These are phyloP conservation scores for Zoanthus sansibaricus DNA, from an alignment of 92 coral and sea anemone species.

Conservation along the genomic window DNA sequence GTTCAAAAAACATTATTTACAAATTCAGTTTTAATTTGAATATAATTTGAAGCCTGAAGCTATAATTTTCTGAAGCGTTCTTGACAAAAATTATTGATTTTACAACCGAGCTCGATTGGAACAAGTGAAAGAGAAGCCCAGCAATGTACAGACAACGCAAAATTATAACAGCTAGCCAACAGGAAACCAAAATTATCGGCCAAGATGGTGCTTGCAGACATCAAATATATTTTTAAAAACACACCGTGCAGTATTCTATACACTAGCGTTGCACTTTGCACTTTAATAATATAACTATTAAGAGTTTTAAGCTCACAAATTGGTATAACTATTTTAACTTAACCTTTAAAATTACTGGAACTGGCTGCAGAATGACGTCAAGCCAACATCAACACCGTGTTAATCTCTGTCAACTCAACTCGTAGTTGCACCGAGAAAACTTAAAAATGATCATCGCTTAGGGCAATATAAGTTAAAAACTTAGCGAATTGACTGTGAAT, in stretches of 20 bases:
- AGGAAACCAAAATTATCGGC: not conserved
- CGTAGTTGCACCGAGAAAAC: not conserved
- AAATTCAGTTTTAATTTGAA: not conserved
- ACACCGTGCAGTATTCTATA: not conserved
- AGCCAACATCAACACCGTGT: not conserved
- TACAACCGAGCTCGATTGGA: not conserved
- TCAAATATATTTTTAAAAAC: not conserved
- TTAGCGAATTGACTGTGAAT: conserved; percentile 18
- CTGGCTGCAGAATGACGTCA: not conserved
- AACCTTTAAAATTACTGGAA: not conserved
- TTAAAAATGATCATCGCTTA: not conserved
- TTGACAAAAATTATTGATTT: not conserved
- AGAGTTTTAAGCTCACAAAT: not conserved
- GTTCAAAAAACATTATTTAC: too few relatives aligned
- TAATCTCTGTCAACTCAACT: not conserved
- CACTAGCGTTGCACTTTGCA: not conserved
- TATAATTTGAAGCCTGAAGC: not conserved
- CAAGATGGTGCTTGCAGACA: not conserved
- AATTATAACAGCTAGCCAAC: not conserved
- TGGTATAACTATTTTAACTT: not conserved
- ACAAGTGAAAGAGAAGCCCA: not conserved
- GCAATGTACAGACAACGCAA: too few relatives aligned
- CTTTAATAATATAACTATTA: not conserved
- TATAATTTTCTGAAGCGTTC: not conserved
- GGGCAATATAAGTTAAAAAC: conserved; percentile 8